A percentile compares a stretch with the other conserved stretches of the same genome.
Conservation (phyloP, 2,113 vertebrate species). For the Muntiacus muntjak region DNA sequence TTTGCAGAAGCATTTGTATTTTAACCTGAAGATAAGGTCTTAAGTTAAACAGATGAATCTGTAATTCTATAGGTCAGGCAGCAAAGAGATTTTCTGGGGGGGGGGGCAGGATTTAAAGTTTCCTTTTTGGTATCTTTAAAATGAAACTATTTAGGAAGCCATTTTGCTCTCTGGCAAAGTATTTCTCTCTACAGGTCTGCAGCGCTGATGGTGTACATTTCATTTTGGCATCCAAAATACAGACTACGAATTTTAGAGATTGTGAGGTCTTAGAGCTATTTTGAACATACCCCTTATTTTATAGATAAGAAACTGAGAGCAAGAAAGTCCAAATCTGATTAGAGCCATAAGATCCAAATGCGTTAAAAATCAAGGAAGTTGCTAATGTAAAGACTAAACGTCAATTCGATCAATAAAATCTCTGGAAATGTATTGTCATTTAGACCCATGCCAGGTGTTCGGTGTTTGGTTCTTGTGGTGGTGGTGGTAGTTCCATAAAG, state of each 20-base stretch:
- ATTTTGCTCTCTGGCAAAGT: background rate
- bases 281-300: background rate
- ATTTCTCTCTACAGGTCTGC: background rate
- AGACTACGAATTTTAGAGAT: background rate
- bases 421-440: background rate
- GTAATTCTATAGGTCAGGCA: constrained; percentile 22
- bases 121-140: background rate
- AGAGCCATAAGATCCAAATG: background rate
- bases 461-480: background rate
- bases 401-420: background rate
- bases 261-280: background rate
- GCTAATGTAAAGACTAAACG: background rate
- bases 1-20: constrained; percentile 57
- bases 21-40: constrained; percentile 36
- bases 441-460: background rate
- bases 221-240: background rate
- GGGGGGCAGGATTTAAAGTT: background rate
- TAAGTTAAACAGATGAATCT: constrained; percentile 60
- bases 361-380: background rate
- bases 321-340: background rate
- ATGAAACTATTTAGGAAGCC: background rate
- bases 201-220: background rate
- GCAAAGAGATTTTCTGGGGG: background rate
- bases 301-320: background rate
- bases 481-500: background rate